Conservation (phyloP, 2,888 invertebrate genomes). For the Lepidochrysops patricia region DNA sequence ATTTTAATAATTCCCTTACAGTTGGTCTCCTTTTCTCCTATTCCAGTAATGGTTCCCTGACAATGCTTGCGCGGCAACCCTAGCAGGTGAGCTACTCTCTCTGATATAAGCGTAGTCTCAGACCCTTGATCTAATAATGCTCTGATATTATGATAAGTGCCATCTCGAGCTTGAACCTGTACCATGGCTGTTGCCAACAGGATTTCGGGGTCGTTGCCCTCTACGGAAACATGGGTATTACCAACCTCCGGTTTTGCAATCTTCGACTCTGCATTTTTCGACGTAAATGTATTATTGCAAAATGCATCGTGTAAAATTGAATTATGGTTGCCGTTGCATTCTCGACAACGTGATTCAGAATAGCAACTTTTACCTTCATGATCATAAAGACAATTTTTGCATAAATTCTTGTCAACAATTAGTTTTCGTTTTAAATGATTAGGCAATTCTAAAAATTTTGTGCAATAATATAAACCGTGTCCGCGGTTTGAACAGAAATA, state of each 20-base stretch:
- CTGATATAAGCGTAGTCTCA: slow-evolving; percentile 7
- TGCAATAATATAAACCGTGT: slow-evolving; percentile 8
- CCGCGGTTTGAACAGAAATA: no score
- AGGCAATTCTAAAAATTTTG: slow-evolving; percentile 14
- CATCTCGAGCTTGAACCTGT: background rate
- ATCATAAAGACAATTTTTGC: slow-evolving; percentile 21
- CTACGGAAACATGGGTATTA: no score
- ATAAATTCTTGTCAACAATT: slow-evolving; percentile 16
- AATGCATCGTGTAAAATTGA: slow-evolving; percentile 20
- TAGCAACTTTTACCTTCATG: slow-evolving; percentile 22
- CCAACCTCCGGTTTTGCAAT: slow-evolving; percentile 11
- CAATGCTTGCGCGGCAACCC: slow-evolving; percentile 9
- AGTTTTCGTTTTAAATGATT: slow-evolving; percentile 9
- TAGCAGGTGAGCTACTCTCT: slow-evolving; percentile 7
- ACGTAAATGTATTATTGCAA: slow-evolving; percentile 11
- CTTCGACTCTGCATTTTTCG: slow-evolving; percentile 6
- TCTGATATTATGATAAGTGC: slow-evolving; percentile 3
- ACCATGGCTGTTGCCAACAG: slow-evolving; percentile 6
- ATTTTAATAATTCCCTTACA: slow-evolving; percentile 19
- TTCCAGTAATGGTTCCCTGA: slow-evolving; percentile 17
- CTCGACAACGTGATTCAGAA: slow-evolving; percentile 19
- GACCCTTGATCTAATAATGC: slow-evolving; percentile 2
- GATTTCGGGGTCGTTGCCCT: slow-evolving; percentile 1
- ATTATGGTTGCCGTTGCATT: slow-evolving; percentile 18
- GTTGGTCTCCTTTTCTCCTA: slow-evolving; percentile 19